Conservation (phyloP, 2,888 invertebrate species). For the Plutella xylostella region DNA sequence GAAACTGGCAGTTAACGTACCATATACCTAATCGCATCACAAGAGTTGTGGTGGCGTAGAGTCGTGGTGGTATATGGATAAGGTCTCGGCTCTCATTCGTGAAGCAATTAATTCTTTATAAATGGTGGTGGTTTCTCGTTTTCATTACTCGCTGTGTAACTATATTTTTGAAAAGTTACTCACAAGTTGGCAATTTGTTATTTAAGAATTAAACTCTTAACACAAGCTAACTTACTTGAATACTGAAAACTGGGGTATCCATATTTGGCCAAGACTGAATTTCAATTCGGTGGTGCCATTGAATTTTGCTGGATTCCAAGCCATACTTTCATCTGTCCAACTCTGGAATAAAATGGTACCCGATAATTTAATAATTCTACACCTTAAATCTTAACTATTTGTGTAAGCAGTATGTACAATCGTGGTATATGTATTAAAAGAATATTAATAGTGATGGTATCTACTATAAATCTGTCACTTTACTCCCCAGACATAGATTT, state of each 20-base stretch:
- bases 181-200: too few relatives aligned
- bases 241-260: constrained; percentile 68
- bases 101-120: too few relatives aligned
- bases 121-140: too few relatives aligned
- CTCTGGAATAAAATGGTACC: constrained; percentile 42
- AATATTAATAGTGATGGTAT: background rate
- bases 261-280: constrained; percentile 67
- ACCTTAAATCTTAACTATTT: background rate
- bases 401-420: background rate
- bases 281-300: constrained; percentile 57
- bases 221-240: constrained; percentile 48
- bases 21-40: too few relatives aligned
- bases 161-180: too few relatives aligned
- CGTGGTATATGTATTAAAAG: background rate
- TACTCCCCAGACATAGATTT: background rate
- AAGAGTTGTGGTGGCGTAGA: too few relatives aligned
- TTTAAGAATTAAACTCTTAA: too few relatives aligned
- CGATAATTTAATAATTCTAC: background rate
- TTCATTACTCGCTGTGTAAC: too few relatives aligned
- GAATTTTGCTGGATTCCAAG: constrained; percentile 71
- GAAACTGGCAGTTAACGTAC: too few relatives aligned
- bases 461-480: background rate
- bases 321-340: constrained; percentile 73
- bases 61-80: too few relatives aligned
- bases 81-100: too few relatives aligned